A percentile compares a stretch with the other conserved stretches of the same genome.
phyloP scores from a whole-genome alignment of 2,797 vertebrate species.

The Sarcophilus harrisii region DNA sequence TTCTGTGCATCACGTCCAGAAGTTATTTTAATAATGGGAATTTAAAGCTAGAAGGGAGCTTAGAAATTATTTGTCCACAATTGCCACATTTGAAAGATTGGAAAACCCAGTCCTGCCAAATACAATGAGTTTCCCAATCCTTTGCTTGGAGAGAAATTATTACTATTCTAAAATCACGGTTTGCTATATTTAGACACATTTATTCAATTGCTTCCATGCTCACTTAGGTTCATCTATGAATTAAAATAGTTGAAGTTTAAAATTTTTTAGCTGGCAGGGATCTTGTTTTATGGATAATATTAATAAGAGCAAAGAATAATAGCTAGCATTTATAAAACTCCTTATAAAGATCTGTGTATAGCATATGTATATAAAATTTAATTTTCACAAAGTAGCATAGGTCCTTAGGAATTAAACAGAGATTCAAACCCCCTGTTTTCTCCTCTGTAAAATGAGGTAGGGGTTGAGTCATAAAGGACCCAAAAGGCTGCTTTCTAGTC shows the following conservation, averaged over 20 bases:
- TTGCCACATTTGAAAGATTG: background rate
- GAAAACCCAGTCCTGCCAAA: background rate
- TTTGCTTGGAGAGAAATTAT: background rate
- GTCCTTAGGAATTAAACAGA: background rate
- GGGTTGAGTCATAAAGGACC: too few relatives aligned
- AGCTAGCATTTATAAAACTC: background rate
- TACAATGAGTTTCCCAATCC: background rate
- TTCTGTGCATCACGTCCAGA: conserved; percentile 42
- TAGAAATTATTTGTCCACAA: background rate
- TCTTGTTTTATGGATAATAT: background rate
- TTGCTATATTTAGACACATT: conserved; percentile 48
- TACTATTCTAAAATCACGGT: conserved; percentile 4
- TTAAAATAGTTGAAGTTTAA: conserved; percentile 44
- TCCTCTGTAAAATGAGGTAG: too few relatives aligned
- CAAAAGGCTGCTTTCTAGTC: too few relatives aligned
- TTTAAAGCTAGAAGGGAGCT: conserved; percentile 36
- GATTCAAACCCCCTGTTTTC: background rate
- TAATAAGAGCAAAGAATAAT: background rate
- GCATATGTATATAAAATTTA: background rate
- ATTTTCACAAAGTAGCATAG: background rate
- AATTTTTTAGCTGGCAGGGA: background rate
- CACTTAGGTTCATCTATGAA: conserved; percentile 51
- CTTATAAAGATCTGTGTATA: background rate
- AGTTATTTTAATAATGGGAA: conserved; percentile 65
- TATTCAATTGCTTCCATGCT: conserved; percentile 66